These are phyloP conservation scores for Seriola dumerili DNA, from an alignment of 2,113 vertebrate species.

Conservation along the genomic window DNA sequence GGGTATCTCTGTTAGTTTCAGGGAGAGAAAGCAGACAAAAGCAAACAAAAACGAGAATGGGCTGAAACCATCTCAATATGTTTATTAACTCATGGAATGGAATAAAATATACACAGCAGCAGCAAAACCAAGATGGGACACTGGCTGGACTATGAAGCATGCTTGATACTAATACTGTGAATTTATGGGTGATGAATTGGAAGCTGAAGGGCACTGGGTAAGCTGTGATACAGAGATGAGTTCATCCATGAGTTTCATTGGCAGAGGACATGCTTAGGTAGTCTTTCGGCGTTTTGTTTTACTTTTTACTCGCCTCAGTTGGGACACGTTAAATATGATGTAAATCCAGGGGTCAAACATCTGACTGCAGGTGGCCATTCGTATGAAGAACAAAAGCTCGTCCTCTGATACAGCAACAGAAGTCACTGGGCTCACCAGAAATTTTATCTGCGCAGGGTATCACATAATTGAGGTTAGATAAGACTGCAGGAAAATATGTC, in stretches of 20 bases:
- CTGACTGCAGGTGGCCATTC: slow-evolving; percentile 94
- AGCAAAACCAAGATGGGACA: slow-evolving; percentile 3
- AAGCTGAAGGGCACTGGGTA: background rate
- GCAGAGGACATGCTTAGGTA: slow-evolving; percentile 1
- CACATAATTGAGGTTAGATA: slow-evolving; percentile 63
- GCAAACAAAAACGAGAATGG: slow-evolving; percentile 22
- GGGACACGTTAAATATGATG: slow-evolving; percentile 88
- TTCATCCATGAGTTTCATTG: background rate
- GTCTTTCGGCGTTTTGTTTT: background rate
- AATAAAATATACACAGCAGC: slow-evolving; percentile 15
- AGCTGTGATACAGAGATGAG: slow-evolving; percentile 8
- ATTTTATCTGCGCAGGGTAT: slow-evolving; percentile 86
- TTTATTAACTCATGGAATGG: slow-evolving; percentile 9
- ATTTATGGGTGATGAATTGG: slow-evolving; percentile 26
- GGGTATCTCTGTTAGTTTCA: slow-evolving; percentile 30
- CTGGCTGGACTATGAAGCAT: slow-evolving; percentile 9
- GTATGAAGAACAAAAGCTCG: slow-evolving; percentile 87
- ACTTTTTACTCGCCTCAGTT: slow-evolving; percentile 81
- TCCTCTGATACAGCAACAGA: background rate
- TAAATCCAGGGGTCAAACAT: slow-evolving; percentile 97
- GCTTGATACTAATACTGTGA: background rate
- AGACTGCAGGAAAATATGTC: slow-evolving; percentile 6
- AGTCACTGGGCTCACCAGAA: slow-evolving; percentile 77
- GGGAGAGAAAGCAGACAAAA: slow-evolving; percentile 21
- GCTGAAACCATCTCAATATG: slow-evolving; percentile 10